Conservation (phyloP, 1,140 invertebrate genomes). For the Paraescarpia echinospica region DNA sequence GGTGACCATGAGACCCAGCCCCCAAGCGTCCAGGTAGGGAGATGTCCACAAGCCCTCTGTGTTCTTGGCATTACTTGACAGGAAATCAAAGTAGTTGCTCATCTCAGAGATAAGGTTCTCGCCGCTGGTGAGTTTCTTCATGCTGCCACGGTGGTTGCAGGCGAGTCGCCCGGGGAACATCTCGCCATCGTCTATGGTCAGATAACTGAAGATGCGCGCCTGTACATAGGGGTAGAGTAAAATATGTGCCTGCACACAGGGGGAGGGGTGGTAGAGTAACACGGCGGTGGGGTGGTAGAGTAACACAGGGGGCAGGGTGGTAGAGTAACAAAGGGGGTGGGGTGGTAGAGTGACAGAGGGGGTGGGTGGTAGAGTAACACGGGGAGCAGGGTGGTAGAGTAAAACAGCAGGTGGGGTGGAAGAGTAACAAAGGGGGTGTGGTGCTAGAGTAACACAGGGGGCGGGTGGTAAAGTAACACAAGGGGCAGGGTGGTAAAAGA, state of each 20-base stretch:
- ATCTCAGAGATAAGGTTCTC: conserved; percentile 60
- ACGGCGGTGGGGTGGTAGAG: background rate
- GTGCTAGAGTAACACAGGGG: background rate
- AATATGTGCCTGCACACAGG: conserved; percentile 48
- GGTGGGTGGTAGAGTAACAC: too few relatives aligned
- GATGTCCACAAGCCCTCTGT: conserved; percentile 58
- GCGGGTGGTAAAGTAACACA: background rate
- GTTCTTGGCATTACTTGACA: conserved; percentile 54
- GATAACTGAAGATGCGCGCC: conserved; percentile 59
- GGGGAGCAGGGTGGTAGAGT: background rate
- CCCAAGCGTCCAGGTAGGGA: conserved; percentile 59
- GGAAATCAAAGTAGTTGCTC: conserved; percentile 59
- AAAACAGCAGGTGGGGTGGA: background rate
- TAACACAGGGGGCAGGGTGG: background rate
- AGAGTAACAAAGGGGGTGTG: background rate
- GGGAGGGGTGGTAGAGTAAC: background rate
- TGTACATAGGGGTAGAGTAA: conserved; percentile 41
- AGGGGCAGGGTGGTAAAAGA: background rate
- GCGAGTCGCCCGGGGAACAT: conserved; percentile 57
- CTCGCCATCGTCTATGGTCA: conserved; percentile 59
- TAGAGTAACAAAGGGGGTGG: background rate
- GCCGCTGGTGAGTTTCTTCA: conserved; percentile 54
- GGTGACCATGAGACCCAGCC: conserved; percentile 58
- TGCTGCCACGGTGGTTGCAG: conserved; percentile 55
- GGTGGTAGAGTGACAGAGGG: too few relatives aligned